phyloP scores from a whole-genome alignment of 2,888 invertebrate genomes.

The Helleia helle region DNA sequence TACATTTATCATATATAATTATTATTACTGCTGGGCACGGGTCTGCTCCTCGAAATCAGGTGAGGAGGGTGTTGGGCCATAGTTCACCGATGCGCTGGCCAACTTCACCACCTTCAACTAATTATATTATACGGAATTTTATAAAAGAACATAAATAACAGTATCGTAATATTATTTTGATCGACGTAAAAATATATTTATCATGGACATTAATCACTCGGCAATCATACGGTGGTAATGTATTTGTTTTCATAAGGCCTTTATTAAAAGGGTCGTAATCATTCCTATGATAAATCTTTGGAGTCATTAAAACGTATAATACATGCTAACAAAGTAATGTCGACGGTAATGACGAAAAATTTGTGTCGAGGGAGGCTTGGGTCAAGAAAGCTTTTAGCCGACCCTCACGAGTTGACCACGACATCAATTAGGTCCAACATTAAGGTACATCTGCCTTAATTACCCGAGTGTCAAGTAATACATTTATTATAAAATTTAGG shows the following conservation, averaged over 20 bases:
- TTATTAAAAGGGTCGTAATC: constrained; percentile 6
- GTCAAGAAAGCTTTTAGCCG: constrained; percentile 27
- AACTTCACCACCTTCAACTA: no score
- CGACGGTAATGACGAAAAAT: constrained; percentile 40
- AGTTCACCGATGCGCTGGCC: no score
- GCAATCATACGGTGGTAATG: neutral
- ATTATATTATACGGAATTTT: no score
- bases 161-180: no score
- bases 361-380: constrained; percentile 20
- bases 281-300: constrained; percentile 5
- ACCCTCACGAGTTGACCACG: constrained; percentile 31
- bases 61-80: no score
- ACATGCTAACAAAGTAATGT: constrained; percentile 21
- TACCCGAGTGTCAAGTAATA: neutral
- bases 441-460: neutral
- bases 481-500: neutral
- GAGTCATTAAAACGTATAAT: constrained; percentile 1
- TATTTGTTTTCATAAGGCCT: constrained; percentile 6
- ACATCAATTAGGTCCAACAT: constrained; percentile 11
- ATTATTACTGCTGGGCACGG: no score
- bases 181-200: neutral
- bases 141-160: no score
- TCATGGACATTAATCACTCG: neutral
- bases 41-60: no score
- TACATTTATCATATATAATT: no score